Evolutionary conservation across 2,113 vertebrate genomes (phyloP).

Genomic region (Eolophus roseicapilla): DNA sequence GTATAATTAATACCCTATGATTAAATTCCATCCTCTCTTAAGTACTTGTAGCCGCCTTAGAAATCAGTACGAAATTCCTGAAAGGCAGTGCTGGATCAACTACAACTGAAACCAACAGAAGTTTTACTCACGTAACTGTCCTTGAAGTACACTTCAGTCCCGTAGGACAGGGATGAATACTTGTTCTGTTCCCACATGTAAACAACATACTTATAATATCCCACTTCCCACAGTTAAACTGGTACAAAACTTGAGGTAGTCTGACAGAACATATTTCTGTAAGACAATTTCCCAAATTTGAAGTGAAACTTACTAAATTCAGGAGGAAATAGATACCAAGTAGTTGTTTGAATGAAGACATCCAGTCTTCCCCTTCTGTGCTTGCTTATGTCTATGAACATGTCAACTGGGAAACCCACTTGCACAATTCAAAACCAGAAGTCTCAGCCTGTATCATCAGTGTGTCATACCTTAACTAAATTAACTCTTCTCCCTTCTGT

Average conservation of each 20-base stretch:
- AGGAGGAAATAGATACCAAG: neutral
- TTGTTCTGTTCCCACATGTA: neutral
- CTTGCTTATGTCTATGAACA: neutral
- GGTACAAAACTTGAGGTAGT: neutral
- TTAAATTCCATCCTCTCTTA: neutral
- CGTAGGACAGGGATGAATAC: neutral
- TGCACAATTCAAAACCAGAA: neutral
- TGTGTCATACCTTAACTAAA: constrained; percentile 8
- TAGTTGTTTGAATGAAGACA: neutral
- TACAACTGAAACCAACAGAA: neutral
- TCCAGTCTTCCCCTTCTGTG: neutral
- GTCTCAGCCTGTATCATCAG: neutral
- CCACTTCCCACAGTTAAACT: neutral
- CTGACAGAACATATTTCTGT: neutral
- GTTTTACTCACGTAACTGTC: neutral
- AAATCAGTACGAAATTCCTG: neutral
- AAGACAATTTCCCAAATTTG: neutral
- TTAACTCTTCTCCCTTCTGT: neutral
- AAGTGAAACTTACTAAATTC: neutral
- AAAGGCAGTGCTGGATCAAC: neutral
- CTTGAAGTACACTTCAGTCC: neutral
- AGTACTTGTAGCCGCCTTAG: neutral
- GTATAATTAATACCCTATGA: neutral
- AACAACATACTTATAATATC: neutral
- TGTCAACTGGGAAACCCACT: neutral